A percentile compares a stretch with the other conserved stretches of the same genome.
These are phyloP conservation scores for Chionodraco myersi DNA, from an alignment of 2,113 vertebrate species.

Conservation along the genomic window DNA sequence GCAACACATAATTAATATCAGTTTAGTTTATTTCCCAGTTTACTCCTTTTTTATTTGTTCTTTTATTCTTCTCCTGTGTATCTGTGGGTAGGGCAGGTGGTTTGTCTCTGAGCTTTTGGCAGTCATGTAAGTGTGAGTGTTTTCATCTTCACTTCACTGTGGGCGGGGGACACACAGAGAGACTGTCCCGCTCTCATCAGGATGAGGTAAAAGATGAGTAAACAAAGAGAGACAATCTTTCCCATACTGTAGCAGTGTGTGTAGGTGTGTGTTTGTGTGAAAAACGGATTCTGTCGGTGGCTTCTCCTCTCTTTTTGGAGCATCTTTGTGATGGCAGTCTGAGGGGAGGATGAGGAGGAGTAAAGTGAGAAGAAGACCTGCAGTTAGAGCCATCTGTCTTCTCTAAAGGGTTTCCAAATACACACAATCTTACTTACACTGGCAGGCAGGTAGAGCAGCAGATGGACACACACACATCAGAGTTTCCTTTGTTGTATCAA, in stretches of 20 bases:
- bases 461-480: constrained; percentile 2
- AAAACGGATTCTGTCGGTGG: background rate
- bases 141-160: background rate
- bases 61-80: background rate
- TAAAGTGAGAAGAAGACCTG: constrained; percentile 54
- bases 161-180: background rate
- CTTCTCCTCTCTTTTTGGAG: constrained; percentile 24
- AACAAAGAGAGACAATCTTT: background rate
- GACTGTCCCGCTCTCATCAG: constrained; percentile 1
- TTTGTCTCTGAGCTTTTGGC: constrained; percentile 7
- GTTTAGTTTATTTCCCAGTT: background rate
- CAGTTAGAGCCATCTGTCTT: constrained; percentile 73
- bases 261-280: background rate
- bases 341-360: constrained; percentile 19
- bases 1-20: background rate
- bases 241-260: background rate
- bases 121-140: constrained; percentile 13
- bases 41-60: background rate
- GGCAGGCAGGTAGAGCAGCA: constrained; percentile 24
- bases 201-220: constrained; percentile 19
- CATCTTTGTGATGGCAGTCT: constrained; percentile 37
- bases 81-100: no score
- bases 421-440: constrained; percentile 9
- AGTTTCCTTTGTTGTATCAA: constrained; percentile 29
- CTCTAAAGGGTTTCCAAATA: constrained; percentile 30